These are phyloP conservation scores for Corythornis vintsioides DNA, from an alignment of 2,113 vertebrate genomes.

Conservation along the genomic window DNA sequence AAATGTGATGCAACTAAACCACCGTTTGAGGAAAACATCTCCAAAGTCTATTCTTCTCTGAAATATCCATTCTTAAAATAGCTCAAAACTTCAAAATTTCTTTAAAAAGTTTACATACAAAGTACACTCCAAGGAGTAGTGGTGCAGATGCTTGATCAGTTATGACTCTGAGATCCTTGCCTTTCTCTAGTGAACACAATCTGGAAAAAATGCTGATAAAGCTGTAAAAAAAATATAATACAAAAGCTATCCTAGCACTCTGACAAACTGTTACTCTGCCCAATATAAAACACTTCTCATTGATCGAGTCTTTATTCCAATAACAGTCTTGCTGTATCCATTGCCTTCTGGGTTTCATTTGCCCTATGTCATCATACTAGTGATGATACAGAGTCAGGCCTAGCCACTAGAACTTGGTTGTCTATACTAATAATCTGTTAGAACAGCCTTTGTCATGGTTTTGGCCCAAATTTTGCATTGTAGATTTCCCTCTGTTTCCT, in stretches of 20 bases:
- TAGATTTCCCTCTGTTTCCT: not conserved
- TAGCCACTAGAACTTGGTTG: not conserved
- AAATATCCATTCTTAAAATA: not conserved
- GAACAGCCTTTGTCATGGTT: not conserved
- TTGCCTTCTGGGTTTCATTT: not conserved
- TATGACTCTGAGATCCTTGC: not conserved
- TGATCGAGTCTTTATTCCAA: not conserved
- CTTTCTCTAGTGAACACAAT: not conserved
- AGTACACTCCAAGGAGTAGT: not conserved
- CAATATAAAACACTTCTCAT: not conserved
- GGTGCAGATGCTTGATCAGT: not conserved
- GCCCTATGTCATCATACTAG: too few species aligned
- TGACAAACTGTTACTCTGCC: not conserved
- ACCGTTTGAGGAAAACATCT: not conserved
- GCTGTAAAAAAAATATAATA: not conserved
- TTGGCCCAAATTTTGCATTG: not conserved
- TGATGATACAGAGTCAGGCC: not conserved
- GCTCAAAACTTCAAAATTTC: not conserved
- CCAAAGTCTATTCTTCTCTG: not conserved
- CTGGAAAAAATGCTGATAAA: not conserved
- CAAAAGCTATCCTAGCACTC: not conserved
- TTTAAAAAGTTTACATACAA: not conserved
- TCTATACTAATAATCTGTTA: not conserved
- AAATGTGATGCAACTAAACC: not conserved
- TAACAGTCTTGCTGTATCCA: not conserved